Evolutionary conservation across 2,888 invertebrate genomes (phyloP), one percentile per base, ranked within the genome.

Genomic region (Heliothis peltigera): DNA sequence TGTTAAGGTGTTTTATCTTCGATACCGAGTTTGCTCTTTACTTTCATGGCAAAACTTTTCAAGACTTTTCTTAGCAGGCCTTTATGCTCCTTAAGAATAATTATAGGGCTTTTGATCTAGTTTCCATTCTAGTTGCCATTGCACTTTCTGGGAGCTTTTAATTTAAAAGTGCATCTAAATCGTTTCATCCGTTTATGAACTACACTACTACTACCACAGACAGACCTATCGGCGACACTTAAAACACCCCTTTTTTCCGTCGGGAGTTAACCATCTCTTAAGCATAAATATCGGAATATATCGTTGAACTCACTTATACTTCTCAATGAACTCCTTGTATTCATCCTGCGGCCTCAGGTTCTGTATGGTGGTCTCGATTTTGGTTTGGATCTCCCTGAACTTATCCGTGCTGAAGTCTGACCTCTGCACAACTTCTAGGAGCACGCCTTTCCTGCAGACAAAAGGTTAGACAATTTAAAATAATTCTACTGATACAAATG

Each of bases 311-410:
- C 92, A 98, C 98, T 97, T 98, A 93, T 98, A 97, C 92, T 98
- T 98, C 85, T 97, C 97, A 70, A 98, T 97, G 86, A 99, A 98
- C 85, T 98, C 98, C 89, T 96, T 97, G 88, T 98, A 99, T 91
- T 99, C 98, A 78, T 98, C 98, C 70, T 96, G 95, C 17, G 98
- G 98, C 92, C 97, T 97, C 72, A 98, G 96, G 70, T 96, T 96
- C 85, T 97, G 97, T 77, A 98, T 96, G 80, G 96, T 96, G 66
- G 96, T 95, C 86, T 97, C 97, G 81, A 98, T 97, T 86, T 97
- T 96, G 82, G 95, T 96, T 88, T 98, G 97, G 71, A 97, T 96
- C 85, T 98, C 97, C 72, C 95, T 95, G 87, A 98, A 98, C 89
- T 98, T 97, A 76, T 98, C 97, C 15, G 97, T 96, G 52, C 97